Percentiles rank a stretch among this genome's conserved stretches.
These are phyloP conservation scores for Hylaea fasciaria DNA, from an alignment of 2,888 invertebrate species.

Conservation along the genomic window DNA sequence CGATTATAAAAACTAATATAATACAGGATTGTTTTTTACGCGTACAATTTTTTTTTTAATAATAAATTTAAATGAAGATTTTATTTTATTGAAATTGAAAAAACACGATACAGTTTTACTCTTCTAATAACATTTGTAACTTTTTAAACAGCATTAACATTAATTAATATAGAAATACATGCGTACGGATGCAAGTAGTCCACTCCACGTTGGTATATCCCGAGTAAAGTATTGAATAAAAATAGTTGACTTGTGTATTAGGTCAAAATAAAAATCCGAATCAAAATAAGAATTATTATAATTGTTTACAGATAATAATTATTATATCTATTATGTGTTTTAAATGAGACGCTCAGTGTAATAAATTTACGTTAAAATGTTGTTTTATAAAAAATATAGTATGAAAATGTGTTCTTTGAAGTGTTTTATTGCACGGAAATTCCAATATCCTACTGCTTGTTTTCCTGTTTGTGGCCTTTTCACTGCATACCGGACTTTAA, in stretches of 20 bases:
- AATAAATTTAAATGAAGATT: not conserved
- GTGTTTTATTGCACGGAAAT: slow-evolving; percentile 34
- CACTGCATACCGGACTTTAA: too few species aligned
- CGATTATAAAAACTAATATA: too few species aligned
- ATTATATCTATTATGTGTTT: slow-evolving; percentile 28
- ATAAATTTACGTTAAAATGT: slow-evolving; percentile 68
- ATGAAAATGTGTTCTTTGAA: slow-evolving; percentile 68
- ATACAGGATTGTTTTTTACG: too few species aligned
- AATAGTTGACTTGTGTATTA: slow-evolving; percentile 18
- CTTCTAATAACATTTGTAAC: too few species aligned
- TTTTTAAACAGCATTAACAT: slow-evolving; percentile 35
- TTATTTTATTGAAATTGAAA: too few species aligned
- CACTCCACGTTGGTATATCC: slow-evolving; percentile 29
- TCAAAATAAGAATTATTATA: slow-evolving; percentile 9
- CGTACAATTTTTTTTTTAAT: too few species aligned
- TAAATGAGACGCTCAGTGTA: slow-evolving; percentile 48
- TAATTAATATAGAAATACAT: slow-evolving; percentile 9
- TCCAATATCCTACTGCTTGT: too few species aligned
- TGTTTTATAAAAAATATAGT: slow-evolving; percentile 67
- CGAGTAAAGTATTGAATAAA: slow-evolving; percentile 14
- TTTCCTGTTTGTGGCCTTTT: too few species aligned
- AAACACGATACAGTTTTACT: too few species aligned
- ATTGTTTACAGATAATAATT: slow-evolving; percentile 44
- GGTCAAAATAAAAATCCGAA: slow-evolving; percentile 21
- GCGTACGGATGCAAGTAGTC: slow-evolving; percentile 20